Evolutionary conservation across 2,888 invertebrate genomes (phyloP), one percentile per base, ranked within the genome.

Genomic region (Noctua comes): DNA sequence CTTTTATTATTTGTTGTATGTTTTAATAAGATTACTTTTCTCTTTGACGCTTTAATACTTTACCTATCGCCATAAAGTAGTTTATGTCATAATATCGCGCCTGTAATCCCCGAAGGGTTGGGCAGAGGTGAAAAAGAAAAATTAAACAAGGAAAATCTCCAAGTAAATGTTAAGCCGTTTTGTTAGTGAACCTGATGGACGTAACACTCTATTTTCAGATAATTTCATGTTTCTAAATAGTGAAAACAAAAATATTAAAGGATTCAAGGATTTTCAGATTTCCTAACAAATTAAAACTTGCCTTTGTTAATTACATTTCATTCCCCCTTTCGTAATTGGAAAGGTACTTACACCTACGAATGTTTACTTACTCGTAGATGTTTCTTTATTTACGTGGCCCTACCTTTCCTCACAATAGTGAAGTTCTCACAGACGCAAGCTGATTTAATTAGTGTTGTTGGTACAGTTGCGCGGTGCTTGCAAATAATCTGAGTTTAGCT

Each of bases 401-500:
- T 73, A 75, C 79, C 81, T 78, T 77, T 86, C 57, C 77, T 78
- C 87, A 86, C 82, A 88, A 88, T 82, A 84, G 83, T 86, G 74
- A 83, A 90, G 85, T 88, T 89, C 88, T 89, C 87, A 88, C 88
- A 85, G 87, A 84, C 87, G 87, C 87, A 87, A 89, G 89, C 85
- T 90, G 88, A 93, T 92, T 93, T 91, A 92, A 93, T 93, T 93
- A 93, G 90, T 86, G 89, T 89, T 91, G 91, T 93, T 91, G 83
- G 89, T 83, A 82, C 90, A 90, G 89, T 90, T 91, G 83, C 77
- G 79, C 87, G 82, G 80, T 86, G 86, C 86, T 91, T 88, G 90
- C 88, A 90, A 91, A 91, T 92, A 92, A 89, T 90, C 88, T 87
- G 74, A 88, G 86, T 87, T 85, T 86, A 86, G 81, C 81, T 88